Evolutionary conservation across 2,797 vertebrate species (phyloP).

Genomic region (Labroides dimidiatus): DNA sequence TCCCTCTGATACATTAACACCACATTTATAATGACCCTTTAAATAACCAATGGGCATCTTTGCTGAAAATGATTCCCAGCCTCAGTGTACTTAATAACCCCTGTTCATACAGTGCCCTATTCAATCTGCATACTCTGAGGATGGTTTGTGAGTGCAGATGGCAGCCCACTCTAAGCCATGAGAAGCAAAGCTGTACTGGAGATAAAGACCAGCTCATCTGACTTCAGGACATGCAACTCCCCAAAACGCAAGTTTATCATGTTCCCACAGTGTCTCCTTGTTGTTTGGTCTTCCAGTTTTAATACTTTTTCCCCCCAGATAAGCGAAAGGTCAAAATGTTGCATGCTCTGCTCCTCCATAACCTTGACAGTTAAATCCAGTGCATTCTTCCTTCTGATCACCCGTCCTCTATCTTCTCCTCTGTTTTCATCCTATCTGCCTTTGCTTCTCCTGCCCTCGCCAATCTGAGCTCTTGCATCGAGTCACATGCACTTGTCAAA

Average conservation of each 20-base stretch:
- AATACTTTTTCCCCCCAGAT: conserved; percentile 27
- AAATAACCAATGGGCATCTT: conserved; percentile 54
- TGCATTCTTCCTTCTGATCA: conserved; percentile 41
- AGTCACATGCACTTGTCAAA: conserved; percentile 87
- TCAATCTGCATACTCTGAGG: conserved; percentile 60
- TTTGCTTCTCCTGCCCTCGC: conserved; percentile 40
- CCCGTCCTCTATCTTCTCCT: conserved; percentile 14
- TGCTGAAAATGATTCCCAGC: conserved; percentile 64
- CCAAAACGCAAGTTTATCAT: conserved; percentile 55
- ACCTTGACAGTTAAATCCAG: conserved; percentile 43
- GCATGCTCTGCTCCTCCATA: conserved; percentile 21
- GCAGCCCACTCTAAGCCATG: conserved; percentile 55
- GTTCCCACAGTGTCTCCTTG: conserved; percentile 51
- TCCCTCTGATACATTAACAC: conserved; percentile 1
- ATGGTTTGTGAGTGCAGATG: conserved; percentile 62
- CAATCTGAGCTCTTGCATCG: conserved; percentile 56
- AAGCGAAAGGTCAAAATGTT: conserved; percentile 29
- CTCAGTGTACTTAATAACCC: conserved; percentile 47
- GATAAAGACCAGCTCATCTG: conserved; percentile 66
- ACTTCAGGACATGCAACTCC: conserved; percentile 48
- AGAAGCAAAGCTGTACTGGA: conserved; percentile 57
- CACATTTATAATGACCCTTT: conserved; percentile 27
- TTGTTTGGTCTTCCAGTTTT: conserved; percentile 39
- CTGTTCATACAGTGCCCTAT: conserved; percentile 63
- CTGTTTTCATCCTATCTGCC: conserved; percentile 48